Conservation (phyloP, 2,888 invertebrate species). For the Alentia gelatinosa region DNA sequence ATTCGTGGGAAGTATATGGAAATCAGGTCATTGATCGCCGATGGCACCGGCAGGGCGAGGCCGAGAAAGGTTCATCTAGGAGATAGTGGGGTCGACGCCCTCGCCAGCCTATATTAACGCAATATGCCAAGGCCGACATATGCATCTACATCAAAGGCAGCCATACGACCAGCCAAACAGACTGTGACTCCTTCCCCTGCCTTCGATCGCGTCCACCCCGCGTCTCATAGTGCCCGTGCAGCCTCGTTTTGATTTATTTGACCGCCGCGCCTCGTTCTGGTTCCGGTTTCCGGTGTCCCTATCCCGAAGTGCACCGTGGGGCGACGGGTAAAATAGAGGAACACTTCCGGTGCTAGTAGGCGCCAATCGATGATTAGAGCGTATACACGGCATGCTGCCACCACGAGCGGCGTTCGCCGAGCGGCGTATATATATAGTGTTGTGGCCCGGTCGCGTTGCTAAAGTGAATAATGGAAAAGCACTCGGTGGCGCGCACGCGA, state of each 20-base stretch:
- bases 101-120: not conserved
- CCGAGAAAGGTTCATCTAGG: not conserved
- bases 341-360: not conserved
- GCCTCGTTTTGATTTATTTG: not conserved
- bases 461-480: conserved; percentile 47
- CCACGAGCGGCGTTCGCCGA: not conserved
- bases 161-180: not conserved
- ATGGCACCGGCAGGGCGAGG: not conserved
- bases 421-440: not conserved
- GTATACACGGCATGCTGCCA: not conserved
- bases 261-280: not conserved
- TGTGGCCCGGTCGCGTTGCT: not conserved
- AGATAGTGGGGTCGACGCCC: conserved; percentile 8
- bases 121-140: conserved; percentile 28
- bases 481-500: not conserved
- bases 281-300: not conserved
- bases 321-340: conserved; percentile 23
- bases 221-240: not conserved
- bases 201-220: not conserved
- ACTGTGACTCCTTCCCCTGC: not conserved
- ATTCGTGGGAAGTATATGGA: not conserved
- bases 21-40: not conserved
- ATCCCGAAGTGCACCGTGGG: not conserved
- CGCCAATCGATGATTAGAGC: conserved; percentile 35
- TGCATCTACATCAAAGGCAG: not conserved